Percentiles rank a stretch among this genome's conserved stretches.
These are phyloP conservation scores for Smittia sp. DNA, from an alignment of 2,888 invertebrate genomes.

Conservation along the genomic window DNA sequence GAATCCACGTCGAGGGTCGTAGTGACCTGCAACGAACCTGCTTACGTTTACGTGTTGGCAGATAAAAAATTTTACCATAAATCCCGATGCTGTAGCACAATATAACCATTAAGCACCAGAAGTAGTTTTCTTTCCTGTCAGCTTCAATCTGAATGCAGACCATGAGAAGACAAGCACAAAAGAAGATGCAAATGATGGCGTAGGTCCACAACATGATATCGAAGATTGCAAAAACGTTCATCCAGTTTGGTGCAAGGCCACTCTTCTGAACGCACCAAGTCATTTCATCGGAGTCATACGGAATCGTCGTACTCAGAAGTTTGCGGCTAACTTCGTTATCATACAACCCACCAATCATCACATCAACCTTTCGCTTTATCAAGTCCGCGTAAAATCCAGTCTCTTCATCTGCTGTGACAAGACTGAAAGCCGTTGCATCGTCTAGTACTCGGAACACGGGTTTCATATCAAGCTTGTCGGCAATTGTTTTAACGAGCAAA, in stretches of 20 bases:
- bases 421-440: slow-evolving; percentile 21
- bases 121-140: slow-evolving; percentile 22
- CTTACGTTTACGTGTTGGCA: too few species aligned
- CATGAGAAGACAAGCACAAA: not conserved
- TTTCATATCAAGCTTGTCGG: slow-evolving; percentile 48
- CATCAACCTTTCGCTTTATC: slow-evolving; percentile 46
- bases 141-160: not conserved
- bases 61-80: too few species aligned
- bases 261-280: slow-evolving; percentile 38
- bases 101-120: slow-evolving; percentile 30
- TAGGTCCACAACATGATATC: slow-evolving; percentile 18
- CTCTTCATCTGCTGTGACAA: slow-evolving; percentile 31
- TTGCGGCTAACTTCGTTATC: slow-evolving; percentile 51
- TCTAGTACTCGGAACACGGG: slow-evolving; percentile 43
- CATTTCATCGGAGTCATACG: slow-evolving; percentile 45
- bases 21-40: too few species aligned
- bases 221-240: slow-evolving; percentile 37
- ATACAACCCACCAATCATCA: slow-evolving; percentile 52
- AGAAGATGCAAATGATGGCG: slow-evolving; percentile 9
- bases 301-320: slow-evolving; percentile 48
- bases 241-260: slow-evolving; percentile 26
- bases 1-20: slow-evolving; percentile 7
- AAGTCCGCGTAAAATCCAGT: slow-evolving; percentile 39
- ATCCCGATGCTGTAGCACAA: slow-evolving; percentile 11
- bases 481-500: slow-evolving; percentile 49